Evolutionary conservation across 2,888 invertebrate genomes (phyloP), one percentile per base, ranked within the genome.

Genomic region (Neoaliturus tenellus): DNA sequence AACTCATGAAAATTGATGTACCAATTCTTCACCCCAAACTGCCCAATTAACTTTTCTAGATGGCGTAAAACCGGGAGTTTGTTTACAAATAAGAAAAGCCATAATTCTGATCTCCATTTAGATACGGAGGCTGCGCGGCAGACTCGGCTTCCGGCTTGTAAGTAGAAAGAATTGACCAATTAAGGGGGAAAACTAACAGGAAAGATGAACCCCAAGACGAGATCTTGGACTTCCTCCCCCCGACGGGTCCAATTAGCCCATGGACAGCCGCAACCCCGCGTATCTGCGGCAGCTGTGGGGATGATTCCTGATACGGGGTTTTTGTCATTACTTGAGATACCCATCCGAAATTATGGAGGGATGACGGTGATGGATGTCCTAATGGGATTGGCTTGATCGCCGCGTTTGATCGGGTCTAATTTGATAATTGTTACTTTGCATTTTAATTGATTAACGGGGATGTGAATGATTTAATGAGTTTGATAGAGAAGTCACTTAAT

Each of bases 161-260:
- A 75, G 48, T 75, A 75, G 75, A 48, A 75, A 75, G 75, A 75
- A 75, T 75, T 75, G 75, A 75, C 75, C 75, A 75, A 75, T 75
- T 75, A 75, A 75, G 75, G 75, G 25, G 75, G 35, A 75, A 75
- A 75, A 75, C 75, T 75, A 75, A 75, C 39, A 48, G 75, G 75
- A 75, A 44, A 75, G 75, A 48, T 71, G 39, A 71, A 39, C 71
- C 71, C 71, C 71, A 71, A 48, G 73, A 35, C 31, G 25, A 20
- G 48, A 44, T 8, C 14, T 48, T 75, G 48, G 44, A 48, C 75
- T 44, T 41, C 75, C 44, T 48, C 75, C 48, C 75, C 75, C n/a
- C 28, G 75, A 75, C 41, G 39, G 23, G 44, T 48, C 75, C 75
- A 75, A 75, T 75, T 75, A 75, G 48, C 17, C 23, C 3, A 3